These are phyloP conservation scores for Synanthedon formicaeformis DNA, from an alignment of 2,888 invertebrate species.

Conservation along the genomic window DNA sequence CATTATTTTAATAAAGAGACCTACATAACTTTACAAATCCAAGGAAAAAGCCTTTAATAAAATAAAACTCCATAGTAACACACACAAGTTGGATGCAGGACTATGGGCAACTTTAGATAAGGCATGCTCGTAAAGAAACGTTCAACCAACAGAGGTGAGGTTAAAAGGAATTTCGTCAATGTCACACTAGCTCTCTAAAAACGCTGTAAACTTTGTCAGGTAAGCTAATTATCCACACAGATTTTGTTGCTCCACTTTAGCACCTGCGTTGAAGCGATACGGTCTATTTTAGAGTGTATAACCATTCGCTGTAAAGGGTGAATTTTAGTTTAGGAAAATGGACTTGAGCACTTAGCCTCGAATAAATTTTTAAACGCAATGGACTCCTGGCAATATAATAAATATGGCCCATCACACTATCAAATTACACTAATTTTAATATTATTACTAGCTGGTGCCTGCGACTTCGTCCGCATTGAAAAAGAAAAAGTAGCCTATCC, in stretches of 20 bases:
- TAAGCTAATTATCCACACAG: neutral
- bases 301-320: neutral
- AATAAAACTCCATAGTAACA: neutral
- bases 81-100: neutral
- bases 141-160: neutral
- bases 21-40: too few species aligned
- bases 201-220: neutral
- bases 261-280: too few species aligned
- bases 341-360: neutral
- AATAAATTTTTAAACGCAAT: neutral
- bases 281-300: neutral
- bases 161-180: constrained; percentile 1
- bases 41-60: too few species aligned
- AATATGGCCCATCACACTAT: neutral
- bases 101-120: constrained; percentile 8
- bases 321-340: too few species aligned
- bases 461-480: too few species aligned
- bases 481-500: too few species aligned
- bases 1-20: too few species aligned
- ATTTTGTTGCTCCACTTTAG: too few species aligned
- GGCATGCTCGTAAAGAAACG: constrained; percentile 8
- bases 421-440: too few species aligned
- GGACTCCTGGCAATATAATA: neutral
- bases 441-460: too few species aligned
- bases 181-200: neutral